Conservation (phyloP, 2,888 invertebrate genomes). For the Oscheius sp. region DNA sequence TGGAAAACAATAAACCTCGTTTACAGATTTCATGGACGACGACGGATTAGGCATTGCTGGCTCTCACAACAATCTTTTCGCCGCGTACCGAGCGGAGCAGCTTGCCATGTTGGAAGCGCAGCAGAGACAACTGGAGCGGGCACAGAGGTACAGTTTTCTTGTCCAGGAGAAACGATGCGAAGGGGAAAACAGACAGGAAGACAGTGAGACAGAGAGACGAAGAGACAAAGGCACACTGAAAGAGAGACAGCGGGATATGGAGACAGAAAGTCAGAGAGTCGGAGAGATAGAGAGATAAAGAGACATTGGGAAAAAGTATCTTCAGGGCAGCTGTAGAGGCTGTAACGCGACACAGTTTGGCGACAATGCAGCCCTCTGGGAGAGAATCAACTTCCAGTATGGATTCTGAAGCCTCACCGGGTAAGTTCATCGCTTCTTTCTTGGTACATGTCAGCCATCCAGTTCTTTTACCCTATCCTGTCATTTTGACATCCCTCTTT, state of each 20-base stretch:
- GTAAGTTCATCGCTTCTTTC: not conserved
- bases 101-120: constrained; percentile 67
- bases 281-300: too few species aligned
- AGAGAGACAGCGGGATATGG: too few species aligned
- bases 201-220: too few species aligned
- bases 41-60: constrained; percentile 45
- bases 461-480: too few species aligned
- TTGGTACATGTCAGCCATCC: too few species aligned
- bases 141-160: constrained; percentile 52
- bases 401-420: constrained; percentile 50
- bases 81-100: constrained; percentile 62
- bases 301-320: constrained; percentile 5
- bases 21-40: constrained; percentile 56
- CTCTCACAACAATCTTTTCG: constrained; percentile 48
- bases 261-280: too few species aligned
- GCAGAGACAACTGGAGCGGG: constrained; percentile 66
- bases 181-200: too few species aligned
- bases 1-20: not conserved
- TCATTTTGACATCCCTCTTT: too few species aligned
- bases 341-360: constrained; percentile 55
- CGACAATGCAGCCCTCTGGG: constrained; percentile 46
- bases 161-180: not conserved
- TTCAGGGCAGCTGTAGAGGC: constrained; percentile 56
- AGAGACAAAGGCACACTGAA: too few species aligned
- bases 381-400: constrained; percentile 62